Evolutionary conservation across 2,113 vertebrate species (phyloP), one percentile per base, ranked within the genome.

Genomic region (Sander lucioperca): DNA sequence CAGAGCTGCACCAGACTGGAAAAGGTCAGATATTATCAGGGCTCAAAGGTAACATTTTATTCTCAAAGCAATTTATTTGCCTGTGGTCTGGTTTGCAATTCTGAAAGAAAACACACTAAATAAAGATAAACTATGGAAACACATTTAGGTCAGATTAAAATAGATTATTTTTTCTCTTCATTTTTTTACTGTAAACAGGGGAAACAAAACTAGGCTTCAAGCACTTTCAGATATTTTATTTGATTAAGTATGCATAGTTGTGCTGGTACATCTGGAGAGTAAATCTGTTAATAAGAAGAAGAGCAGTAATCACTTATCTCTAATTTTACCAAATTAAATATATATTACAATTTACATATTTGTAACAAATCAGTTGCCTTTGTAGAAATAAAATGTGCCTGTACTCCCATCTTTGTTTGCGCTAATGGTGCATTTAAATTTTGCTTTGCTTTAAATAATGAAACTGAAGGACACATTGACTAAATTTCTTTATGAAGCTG

Each of bases 71-170:
- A 27, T 72, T 2, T 12, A 25, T 61, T 54, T 4, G 2, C 6
- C 16, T 67, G 12, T 59, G 13, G n/a, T 39, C 5, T 47, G 4
- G 23, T 69, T 76, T 43, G 6, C 19, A 54, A 48, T 18, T 61
- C 19, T 65, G 14, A 65, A 9, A 50, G 1, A 27, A 66, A 74
- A 51, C 4, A 47, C 12, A 13, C 3, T 7, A 12, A 59, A 43
- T 19, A 36, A 47, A 57, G 43, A 59, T 10, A 68, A 74, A 68
- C n/a, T 11, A 53, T 23, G 33, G 33, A 68, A 74, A 74, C 57
- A 54, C 36, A 62, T 54, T 33, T 69, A 27, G 56, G 63, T 68
- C 48, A 59, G 78, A 73, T 73, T 50, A 51, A 74, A 80, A 66
- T 36, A 57, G 66, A 79, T 62, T 50, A 0, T 65, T 77, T 61